Evolutionary conservation across 2,888 invertebrate species (phyloP).

Genomic region (Loripinus fragilis): DNA sequence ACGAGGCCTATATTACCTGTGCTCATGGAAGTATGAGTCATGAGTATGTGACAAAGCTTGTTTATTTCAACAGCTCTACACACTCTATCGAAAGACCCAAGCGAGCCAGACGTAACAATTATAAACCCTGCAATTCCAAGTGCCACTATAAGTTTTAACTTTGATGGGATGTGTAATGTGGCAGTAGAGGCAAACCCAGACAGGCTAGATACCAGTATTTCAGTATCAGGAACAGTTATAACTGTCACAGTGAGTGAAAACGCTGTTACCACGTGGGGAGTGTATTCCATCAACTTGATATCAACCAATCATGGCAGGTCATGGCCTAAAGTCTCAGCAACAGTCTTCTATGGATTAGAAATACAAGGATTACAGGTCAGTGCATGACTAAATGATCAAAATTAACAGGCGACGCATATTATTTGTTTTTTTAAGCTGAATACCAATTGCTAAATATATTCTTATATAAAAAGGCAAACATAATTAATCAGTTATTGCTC

Average conservation of each 20-base stretch:
- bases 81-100: constrained; percentile 13
- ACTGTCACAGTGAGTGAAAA: constrained; percentile 33
- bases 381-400: no score
- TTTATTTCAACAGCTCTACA: constrained; percentile 37
- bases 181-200: constrained; percentile 22
- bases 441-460: no score
- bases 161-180: constrained; percentile 49
- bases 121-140: constrained; percentile 34
- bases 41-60: no score
- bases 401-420: no score
- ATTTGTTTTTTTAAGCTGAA: no score
- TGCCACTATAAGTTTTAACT: constrained; percentile 27
- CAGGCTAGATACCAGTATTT: constrained; percentile 10
- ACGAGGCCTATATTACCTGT: no score
- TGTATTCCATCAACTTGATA: constrained; percentile 20
- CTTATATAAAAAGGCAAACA: no score
- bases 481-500: no score
- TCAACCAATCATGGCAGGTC: constrained; percentile 28
- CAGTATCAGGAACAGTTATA: constrained; percentile 17
- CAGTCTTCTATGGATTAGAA: constrained; percentile 45
- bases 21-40: no score
- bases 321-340: constrained; percentile 19
- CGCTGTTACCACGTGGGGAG: constrained; percentile 6
- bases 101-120: constrained; percentile 40
- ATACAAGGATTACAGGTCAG: constrained; percentile 46